Evolutionary conservation across 2,113 vertebrate species (phyloP), one percentile per base, ranked within the genome.

Genomic region (Serranochromis macrocephalus): DNA sequence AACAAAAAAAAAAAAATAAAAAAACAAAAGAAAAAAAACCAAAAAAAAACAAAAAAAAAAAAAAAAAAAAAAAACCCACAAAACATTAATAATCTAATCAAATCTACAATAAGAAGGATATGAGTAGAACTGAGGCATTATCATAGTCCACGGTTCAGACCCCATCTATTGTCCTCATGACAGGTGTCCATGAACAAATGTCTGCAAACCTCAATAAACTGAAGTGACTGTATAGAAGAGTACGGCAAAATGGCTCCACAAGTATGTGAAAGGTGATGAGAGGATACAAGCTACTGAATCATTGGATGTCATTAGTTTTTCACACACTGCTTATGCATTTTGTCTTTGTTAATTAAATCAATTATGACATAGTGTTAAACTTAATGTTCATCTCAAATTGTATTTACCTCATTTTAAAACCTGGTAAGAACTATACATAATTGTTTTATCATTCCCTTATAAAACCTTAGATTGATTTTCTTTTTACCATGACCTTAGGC

Each of bases 61-160:
- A 33, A 63, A 63, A 17, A 51, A 47, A 0, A 1, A 6, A 8
- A 4, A 17, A 3, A 0, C 13, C 26, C 55, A 31, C 55, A 33
- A 36, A 63, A 63, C 58, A 63, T 63, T n/a, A 63, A 36, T 7
- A 63, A 63, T n/a, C 58, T n/a, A 63, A 63, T 63, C 31, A 68
- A 40, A 40, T 68, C 36, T 40, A 24, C 4, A 68, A 68, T 5
- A 21, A 40, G 7, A 24, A 68, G 19, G 63, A 36, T 63, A 36
- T n/a, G 31, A 40, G 36, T 40, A 68, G 11, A 68, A 68, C 19
- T 40, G 19, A 40, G 63, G 11, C 7, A 19, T 63, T 68, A 38
- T 14, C n/a, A 14, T 40, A 40, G 36, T 14, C n/a, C 63, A 24
- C 11, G 13, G 36, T 21, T 21, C 36, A 68, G 19, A 68, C 36